These are phyloP conservation scores for Drosophila sturtevanti DNA, from an alignment of 1,140 invertebrate genomes.

Conservation along the genomic window DNA sequence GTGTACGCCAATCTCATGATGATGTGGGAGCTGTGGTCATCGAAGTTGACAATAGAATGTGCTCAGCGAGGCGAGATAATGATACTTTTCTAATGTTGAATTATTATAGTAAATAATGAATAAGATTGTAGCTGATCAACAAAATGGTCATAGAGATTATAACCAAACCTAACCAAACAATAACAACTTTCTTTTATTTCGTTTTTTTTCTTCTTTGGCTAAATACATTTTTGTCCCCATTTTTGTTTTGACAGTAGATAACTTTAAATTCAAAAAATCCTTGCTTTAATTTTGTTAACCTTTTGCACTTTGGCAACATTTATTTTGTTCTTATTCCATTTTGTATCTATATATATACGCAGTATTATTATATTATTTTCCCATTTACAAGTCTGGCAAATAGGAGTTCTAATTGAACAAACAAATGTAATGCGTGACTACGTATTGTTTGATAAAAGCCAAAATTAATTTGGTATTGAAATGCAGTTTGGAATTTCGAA, in stretches of 20 bases:
- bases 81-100: constrained; percentile 43
- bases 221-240: too few species aligned
- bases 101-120: constrained; percentile 19
- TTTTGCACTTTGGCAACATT: too few species aligned
- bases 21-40: constrained; percentile 38
- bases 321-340: too few species aligned
- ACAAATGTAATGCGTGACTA: constrained; percentile 15
- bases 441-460: not conserved
- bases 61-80: constrained; percentile 14
- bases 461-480: constrained; percentile 10
- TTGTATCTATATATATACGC: too few species aligned
- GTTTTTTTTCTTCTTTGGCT: too few species aligned
- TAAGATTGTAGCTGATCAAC: constrained; percentile 48
- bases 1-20: constrained; percentile 64
- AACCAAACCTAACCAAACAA: constrained; percentile 25
- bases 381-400: not conserved
- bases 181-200: not conserved
- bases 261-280: too few species aligned
- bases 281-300: too few species aligned
- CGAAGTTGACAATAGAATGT: constrained; percentile 24
- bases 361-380: too few species aligned
- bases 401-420: constrained; percentile 5
- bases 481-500: constrained; percentile 28
- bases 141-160: constrained; percentile 38
- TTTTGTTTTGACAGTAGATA: too few species aligned